A percentile compares a stretch with the other conserved stretches of the same genome.
phyloP scores from a whole-genome alignment of 2,113 vertebrate species.

The Zeus faber region DNA sequence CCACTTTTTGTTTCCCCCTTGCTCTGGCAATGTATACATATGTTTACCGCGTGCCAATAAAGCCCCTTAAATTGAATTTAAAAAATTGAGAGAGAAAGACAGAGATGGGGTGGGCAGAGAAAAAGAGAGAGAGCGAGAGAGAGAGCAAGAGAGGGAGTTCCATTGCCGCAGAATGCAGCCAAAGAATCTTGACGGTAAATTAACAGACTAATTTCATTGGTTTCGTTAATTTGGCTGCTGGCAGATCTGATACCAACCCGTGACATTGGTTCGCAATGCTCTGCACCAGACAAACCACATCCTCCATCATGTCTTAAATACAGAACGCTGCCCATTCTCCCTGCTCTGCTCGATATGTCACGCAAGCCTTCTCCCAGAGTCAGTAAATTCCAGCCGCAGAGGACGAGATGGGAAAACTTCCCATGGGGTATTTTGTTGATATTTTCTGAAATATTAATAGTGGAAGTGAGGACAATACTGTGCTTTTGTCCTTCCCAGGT shows the following conservation, averaged over 20 bases:
- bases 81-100: not conserved
- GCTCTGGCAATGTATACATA: no score
- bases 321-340: slow-evolving; percentile 49
- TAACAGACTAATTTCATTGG: slow-evolving; percentile 63
- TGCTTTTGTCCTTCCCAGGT: no score
- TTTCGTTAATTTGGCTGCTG: slow-evolving; percentile 57
- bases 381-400: no score
- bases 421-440: slow-evolving; percentile 16
- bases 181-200: slow-evolving; percentile 46
- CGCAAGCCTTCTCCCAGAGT: no score
- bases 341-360: slow-evolving; percentile 31
- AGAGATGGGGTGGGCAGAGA: slow-evolving; percentile 4
- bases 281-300: slow-evolving; percentile 39
- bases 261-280: slow-evolving; percentile 58
- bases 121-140: not conserved
- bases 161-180: slow-evolving; percentile 15
- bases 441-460: no score
- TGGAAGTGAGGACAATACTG: no score
- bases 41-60: no score
- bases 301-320: slow-evolving; percentile 40
- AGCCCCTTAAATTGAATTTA: no score
- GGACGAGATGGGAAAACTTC: slow-evolving; percentile 16
- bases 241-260: slow-evolving; percentile 49
- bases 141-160: not conserved
- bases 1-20: no score